Percentiles rank a stretch among this genome's conserved stretches.
phyloP scores from a whole-genome alignment of 1,140 invertebrate species.

The Homalodisca vitripennis region DNA sequence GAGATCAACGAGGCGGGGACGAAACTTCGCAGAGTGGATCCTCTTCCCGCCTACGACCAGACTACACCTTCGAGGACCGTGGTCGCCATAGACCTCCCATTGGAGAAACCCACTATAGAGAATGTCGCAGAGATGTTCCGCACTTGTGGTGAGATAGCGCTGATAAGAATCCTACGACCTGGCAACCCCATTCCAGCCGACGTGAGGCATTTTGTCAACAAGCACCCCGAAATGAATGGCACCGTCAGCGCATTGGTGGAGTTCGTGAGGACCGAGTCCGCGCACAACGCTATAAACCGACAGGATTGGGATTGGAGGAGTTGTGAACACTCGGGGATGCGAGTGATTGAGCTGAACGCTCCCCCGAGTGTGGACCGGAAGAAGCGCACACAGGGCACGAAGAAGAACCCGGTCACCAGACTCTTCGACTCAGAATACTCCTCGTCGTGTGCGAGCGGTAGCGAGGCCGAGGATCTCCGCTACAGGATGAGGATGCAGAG shows the following conservation, averaged over 20 bases:
- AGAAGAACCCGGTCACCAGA: conserved; percentile 45
- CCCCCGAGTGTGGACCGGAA: conserved; percentile 46
- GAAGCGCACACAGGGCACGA: conserved; percentile 44
- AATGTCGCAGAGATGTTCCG: conserved; percentile 85
- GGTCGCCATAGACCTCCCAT: conserved; percentile 80
- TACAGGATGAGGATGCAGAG: conserved; percentile 50
- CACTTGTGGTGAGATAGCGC: conserved; percentile 81
- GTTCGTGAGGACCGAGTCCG: conserved; percentile 83
- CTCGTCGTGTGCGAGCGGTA: conserved; percentile 65
- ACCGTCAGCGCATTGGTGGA: conserved; percentile 86
- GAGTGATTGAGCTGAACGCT: conserved; percentile 46
- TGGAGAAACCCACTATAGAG: conserved; percentile 82
- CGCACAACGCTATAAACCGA: conserved; percentile 73
- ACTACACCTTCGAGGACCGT: conserved; percentile 87
- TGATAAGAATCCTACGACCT: conserved; percentile 81
- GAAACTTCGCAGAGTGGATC: conserved; percentile 81
- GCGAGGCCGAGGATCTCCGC: conserved; percentile 61
- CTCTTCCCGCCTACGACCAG: conserved; percentile 86
- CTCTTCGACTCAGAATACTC: conserved; percentile 46
- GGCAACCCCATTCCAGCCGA: conserved; percentile 86
- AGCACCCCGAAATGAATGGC: conserved; percentile 82
- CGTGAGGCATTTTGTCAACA: conserved; percentile 84
- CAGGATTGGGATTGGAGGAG: conserved; percentile 52
- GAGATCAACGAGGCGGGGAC: conserved; percentile 89
- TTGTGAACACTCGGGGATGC: conserved; percentile 33